phyloP scores from a whole-genome alignment of 2,888 invertebrate species.

The Nomada fabriciana region DNA sequence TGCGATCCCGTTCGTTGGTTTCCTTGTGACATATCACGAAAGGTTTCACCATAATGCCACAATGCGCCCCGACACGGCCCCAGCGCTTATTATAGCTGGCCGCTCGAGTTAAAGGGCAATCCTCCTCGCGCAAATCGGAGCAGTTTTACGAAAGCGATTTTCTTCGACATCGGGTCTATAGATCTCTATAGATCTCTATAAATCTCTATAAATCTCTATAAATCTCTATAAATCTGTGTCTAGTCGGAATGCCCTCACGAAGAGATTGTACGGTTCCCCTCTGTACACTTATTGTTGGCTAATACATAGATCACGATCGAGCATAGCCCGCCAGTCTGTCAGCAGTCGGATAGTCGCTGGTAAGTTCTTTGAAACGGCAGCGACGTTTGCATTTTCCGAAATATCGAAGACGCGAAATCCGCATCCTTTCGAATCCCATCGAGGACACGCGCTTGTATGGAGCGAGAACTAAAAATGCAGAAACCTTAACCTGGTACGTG shows the following conservation, averaged over 20 bases:
- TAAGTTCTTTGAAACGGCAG: too few species aligned
- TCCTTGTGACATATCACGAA: slow-evolving; percentile 81
- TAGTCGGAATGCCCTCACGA: too few species aligned
- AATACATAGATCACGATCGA: neutral
- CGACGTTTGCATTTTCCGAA: too few species aligned
- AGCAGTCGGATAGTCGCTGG: too few species aligned
- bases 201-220: neutral
- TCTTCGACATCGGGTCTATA: slow-evolving; percentile 8
- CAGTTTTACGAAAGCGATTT: slow-evolving; percentile 67
- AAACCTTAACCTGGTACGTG: neutral
- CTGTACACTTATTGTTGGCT: slow-evolving; percentile 9
- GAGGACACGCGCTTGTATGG: neutral
- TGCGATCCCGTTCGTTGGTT: slow-evolving; percentile 71
- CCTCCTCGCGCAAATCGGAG: slow-evolving; percentile 64
- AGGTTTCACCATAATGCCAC: slow-evolving; percentile 77
- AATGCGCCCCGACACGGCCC: slow-evolving; percentile 63
- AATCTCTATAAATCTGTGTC: neutral
- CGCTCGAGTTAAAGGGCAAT: slow-evolving; percentile 77
- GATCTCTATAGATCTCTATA: neutral
- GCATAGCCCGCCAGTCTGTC: too few species aligned
- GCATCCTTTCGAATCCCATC: too few species aligned
- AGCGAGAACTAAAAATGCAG: neutral
- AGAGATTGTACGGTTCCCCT: slow-evolving; percentile 4
- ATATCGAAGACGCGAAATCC: too few species aligned
- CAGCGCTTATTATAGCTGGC: slow-evolving; percentile 70